phyloP scores from a whole-genome alignment of 2,888 invertebrate species.

The Caenorhabditis sp. region DNA sequence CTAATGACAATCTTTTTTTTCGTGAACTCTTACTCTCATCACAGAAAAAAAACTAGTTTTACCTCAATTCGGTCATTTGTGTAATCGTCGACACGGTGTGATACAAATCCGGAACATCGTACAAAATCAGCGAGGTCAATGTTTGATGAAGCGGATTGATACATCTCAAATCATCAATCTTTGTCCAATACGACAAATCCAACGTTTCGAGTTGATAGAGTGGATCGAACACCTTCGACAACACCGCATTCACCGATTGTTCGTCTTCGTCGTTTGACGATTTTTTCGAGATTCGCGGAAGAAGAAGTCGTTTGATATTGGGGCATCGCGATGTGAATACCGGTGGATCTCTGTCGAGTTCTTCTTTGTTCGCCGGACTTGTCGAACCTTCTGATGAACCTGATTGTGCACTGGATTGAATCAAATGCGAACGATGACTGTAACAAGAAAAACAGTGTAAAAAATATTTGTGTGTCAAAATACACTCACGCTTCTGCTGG shows the following conservation, averaged over 20 bases:
- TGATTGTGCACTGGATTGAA: not conserved
- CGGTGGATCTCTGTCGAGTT: slow-evolving; percentile 28
- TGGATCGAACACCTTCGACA: slow-evolving; percentile 51
- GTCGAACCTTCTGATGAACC: not conserved
- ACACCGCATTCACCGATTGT: slow-evolving; percentile 39
- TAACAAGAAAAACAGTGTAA: not conserved
- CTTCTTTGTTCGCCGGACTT: not conserved
- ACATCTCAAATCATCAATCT: slow-evolving; percentile 77
- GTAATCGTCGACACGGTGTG: slow-evolving; percentile 73
- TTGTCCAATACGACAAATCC: slow-evolving; percentile 65
- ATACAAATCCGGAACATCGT: slow-evolving; percentile 81
- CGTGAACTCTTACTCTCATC: no score
- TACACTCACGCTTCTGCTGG: not conserved
- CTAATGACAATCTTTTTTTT: no score
- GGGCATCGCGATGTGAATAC: slow-evolving; percentile 52
- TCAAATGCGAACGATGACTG: not conserved
- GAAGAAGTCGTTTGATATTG: slow-evolving; percentile 31
- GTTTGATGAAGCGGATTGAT: slow-evolving; percentile 77
- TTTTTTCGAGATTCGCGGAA: slow-evolving; percentile 23
- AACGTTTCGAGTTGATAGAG: slow-evolving; percentile 44
- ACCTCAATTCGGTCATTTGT: slow-evolving; percentile 74
- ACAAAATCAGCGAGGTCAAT: slow-evolving; percentile 81
- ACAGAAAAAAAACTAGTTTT: no score
- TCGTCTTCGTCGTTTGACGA: slow-evolving; percentile 38
- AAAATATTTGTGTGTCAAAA: not conserved